Evolutionary conservation across 1,140 invertebrate genomes (phyloP), one percentile per base, ranked within the genome.

Genomic region (Bilobella aurantiaca): DNA sequence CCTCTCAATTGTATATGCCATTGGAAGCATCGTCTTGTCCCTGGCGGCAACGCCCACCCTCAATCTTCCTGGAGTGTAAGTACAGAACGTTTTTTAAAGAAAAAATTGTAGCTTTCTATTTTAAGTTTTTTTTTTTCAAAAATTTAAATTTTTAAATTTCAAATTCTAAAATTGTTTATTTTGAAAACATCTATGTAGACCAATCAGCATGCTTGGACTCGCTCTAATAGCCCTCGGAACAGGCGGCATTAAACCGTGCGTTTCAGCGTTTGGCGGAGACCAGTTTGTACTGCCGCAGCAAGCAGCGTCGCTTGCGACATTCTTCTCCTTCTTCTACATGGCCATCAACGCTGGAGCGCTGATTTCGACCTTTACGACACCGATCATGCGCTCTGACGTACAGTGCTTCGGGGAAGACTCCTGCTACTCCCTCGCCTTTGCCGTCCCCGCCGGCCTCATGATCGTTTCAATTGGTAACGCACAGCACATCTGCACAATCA

Each of bases 261-360:
- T 68, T 0, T 85, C 81, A 34, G 81, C 85, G 1, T 86, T 87
- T 75, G 85, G 85, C 42, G 85, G 82, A 29, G 85, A 86, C 73
- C 85, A 86, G 75, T 81, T 82, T 71, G 53, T 80, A 76, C 65
- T 74, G 64, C 75, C 75, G 18, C 68, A 70, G 65, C 76, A 72
- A 73, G 76, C 69, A 62, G 73, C 73, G 65, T 75, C 79, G 69
- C 73, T 81, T n/a, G 81, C 82, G 3, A 83, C 83, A 18, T 74
- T 83, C 34, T 76, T 85, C 30, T 95, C 92, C 0, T 78, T 95
- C 0, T 97, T 96, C 76, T 96, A 96, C 79, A 91, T 96, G 72
- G 82, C 91, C 30, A 96, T 98, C 72, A 96, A 97, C 75, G 84
- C 89, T 1, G 95, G 94, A 2, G 92, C 90, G 67, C 82, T 95